phyloP scores from a whole-genome alignment of 2,888 invertebrate species.

The Dolomedes plantarius region DNA sequence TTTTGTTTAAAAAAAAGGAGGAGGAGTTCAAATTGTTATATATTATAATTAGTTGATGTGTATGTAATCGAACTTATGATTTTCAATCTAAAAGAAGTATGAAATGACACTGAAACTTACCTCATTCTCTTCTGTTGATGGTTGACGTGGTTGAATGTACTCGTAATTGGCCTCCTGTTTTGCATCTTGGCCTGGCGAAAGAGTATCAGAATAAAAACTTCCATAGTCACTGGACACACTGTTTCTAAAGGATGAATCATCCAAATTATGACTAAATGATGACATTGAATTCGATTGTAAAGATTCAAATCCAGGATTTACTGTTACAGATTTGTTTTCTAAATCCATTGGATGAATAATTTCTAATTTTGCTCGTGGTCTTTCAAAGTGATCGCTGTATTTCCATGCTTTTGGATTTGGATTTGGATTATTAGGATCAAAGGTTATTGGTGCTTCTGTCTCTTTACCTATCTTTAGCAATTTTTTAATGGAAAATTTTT shows the following conservation, averaged over 20 bases:
- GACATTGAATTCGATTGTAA: conserved; percentile 36
- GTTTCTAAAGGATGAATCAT: conserved; percentile 40
- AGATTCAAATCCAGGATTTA: conserved; percentile 69
- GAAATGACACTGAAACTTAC: too few relatives aligned
- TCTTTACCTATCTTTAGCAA: conserved; percentile 79
- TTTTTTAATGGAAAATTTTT: conserved; percentile 88
- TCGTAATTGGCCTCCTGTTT: conserved; percentile 59
- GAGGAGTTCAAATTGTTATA: too few relatives aligned
- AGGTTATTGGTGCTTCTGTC: conserved; percentile 35
- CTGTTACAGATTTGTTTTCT: conserved; percentile 68
- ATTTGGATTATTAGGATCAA: conserved; percentile 40
- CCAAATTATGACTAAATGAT: conserved; percentile 48
- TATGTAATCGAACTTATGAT: too few relatives aligned
- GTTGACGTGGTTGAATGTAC: conserved; percentile 20
- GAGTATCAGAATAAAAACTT: conserved; percentile 58
- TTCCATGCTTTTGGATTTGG: conserved; percentile 71
- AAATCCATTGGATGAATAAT: conserved; percentile 92
- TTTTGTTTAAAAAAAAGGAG: too few relatives aligned
- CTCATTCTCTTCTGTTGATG: conserved; percentile 36
- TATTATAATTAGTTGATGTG: too few relatives aligned
- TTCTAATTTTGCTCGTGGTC: conserved; percentile 85
- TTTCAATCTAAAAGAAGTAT: not conserved
- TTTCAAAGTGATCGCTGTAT: conserved; percentile 65
- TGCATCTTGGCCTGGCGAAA: conserved; percentile 47
- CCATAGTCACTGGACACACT: conserved; percentile 65